These are phyloP conservation scores for Brachyopa scutellaris DNA, from an alignment of 2,888 invertebrate species.

Conservation along the genomic window DNA sequence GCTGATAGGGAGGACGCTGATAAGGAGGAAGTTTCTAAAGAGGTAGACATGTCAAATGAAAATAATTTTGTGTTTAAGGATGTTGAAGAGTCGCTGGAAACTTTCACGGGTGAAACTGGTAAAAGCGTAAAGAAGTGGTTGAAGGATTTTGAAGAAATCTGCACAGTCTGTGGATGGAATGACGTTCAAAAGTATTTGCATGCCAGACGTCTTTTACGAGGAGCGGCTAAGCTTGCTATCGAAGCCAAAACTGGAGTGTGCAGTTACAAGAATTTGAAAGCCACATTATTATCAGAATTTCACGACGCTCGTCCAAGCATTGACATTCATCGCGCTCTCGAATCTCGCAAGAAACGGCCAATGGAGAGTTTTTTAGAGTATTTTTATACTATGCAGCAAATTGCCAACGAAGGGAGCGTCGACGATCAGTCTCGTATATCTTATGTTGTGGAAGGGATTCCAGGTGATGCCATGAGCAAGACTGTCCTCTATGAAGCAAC, in stretches of 20 bases:
- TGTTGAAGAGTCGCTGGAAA: constrained; percentile 18
- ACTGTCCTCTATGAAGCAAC: too few species aligned
- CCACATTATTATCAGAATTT: too few species aligned
- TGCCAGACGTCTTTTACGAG: background rate
- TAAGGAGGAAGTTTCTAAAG: too few species aligned
- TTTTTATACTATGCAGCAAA: constrained; percentile 1
- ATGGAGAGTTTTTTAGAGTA: too few species aligned
- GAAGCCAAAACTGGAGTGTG: constrained; percentile 4
- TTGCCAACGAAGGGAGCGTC: constrained; percentile 8
- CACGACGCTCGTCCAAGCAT: background rate
- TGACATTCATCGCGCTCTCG: background rate
- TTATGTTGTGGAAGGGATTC: background rate
- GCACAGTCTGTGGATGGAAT: constrained; percentile 16
- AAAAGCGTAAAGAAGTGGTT: constrained; percentile 21
- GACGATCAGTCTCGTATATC: constrained; percentile 7
- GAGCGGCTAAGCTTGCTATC: constrained; percentile 18
- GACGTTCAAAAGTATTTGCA: constrained; percentile 27
- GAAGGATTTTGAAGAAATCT: constrained; percentile 21
- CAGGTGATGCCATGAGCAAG: too few species aligned
- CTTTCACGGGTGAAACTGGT: constrained; percentile 22
- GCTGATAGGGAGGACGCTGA: too few species aligned
- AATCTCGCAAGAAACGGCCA: background rate
- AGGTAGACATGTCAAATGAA: background rate
- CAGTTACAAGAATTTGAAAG: too few species aligned
- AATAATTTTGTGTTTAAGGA: constrained; percentile 30